Evolutionary conservation across 2,113 vertebrate species (phyloP), one percentile per base, ranked within the genome.

Genomic region (Amblyornis subalaris): DNA sequence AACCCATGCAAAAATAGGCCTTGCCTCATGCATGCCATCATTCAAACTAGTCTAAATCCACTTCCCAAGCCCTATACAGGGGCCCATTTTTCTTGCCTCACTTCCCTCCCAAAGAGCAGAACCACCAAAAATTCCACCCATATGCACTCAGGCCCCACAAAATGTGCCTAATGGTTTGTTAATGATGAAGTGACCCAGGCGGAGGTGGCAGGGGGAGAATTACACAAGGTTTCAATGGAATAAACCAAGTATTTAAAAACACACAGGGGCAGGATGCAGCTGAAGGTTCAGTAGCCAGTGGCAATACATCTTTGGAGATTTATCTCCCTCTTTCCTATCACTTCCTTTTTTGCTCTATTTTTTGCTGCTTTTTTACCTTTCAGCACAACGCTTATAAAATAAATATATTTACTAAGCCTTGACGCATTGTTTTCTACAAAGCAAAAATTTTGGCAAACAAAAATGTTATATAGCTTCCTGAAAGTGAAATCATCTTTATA

Each of bases 401-500:
- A 93, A 93, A 84, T 87, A 65, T 66, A 90, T 83, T 85, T 70
- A 80, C 84, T 51, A 83, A 87, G 14, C 54, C 62, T 79, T 24
- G 65, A 92, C 54, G 53, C 64, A 36, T 55, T 88, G 47, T 65
- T 92, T 87, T 88, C 62, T 44, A 89, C 62, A 94, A 85, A 95
- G 58, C 28, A 73, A 89, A 91, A 73, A 33, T 94, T 94, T 47
- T 48, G 29, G 57, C 58, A 85, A 95, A 89, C 14, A 47, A 76
- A 94, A 92, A 85, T 58, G 66, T 55, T 87, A 78, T 87, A 84
- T 28, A 75, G 58, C 47, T 81, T 95, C 62, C 79, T 94, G 69
- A 93, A 96, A 88, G 74, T 74, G 74, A 91, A 95, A 91, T 88
- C 58, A 77, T 93, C 70, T 94, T 83, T 96, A 82, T 79, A 95